Base-by-base conservation (phyloP, 2,113 vertebrate species). In the Cinclus mexicanus region DNA sequence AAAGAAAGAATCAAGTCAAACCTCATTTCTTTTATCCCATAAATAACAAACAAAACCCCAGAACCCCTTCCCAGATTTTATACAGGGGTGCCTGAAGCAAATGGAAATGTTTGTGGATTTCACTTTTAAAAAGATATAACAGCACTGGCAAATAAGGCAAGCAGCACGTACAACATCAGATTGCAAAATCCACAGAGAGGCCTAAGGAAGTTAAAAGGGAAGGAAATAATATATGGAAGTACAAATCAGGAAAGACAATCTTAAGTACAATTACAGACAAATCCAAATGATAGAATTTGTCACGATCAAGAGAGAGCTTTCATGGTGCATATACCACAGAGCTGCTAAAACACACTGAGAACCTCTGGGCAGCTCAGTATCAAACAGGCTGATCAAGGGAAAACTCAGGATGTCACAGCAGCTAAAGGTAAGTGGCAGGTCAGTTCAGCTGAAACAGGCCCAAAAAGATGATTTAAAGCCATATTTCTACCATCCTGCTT, bases 401-500 rank as follows among this genome's bases (percentile, higher is more conserved):
- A 57, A 61, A 23, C 56, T 68, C 50, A 44, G 60, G 69, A 59
- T 61, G 67, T 79, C 86, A 85, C 61, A 44, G 7, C 28, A 70
- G 78, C 25, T 87, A 64, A 71, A 83, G 70, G 33, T n/a, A 90
- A 85, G 52, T 31, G 57, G 22, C 5, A 6, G 59, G 71, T 85
- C 86, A 88, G 53, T 64, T 85, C 70, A 69, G 53, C 71, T 92
- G 53, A 72, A 93, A 52, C 61, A 79, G 49, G n/a, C 31, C 80
- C 63, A 53, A 47, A 74, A 93, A 60, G 71, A 69, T 86, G 59
- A 95, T 69, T 92, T 90, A 72, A 94, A 96, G 71, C 28, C 2
- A 0, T 28, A n/a, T 76, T 88, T 90, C 63, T n/a, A 69, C n/a
- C 53, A 76, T 72, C 41, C 55, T 72, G 41, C 86, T 76, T 52